These are phyloP conservation scores for Listrodromus nycthemerus DNA, from an alignment of 2,888 invertebrate species.

Conservation along the genomic window DNA sequence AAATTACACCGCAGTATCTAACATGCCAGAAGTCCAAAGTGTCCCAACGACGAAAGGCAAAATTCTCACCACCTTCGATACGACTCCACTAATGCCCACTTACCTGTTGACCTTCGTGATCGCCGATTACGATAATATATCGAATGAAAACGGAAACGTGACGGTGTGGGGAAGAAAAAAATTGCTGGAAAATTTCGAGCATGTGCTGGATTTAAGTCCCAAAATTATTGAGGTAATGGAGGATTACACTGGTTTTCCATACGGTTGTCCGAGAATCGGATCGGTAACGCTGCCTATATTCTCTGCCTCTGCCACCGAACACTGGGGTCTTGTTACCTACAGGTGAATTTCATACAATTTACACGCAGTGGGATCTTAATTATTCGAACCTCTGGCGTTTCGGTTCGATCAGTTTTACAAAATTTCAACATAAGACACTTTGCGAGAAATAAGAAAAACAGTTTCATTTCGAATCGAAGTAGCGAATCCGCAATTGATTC, in stretches of 20 bases:
- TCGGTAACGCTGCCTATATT: constrained; percentile 96
- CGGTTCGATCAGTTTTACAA: no score
- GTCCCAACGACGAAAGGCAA: constrained; percentile 61
- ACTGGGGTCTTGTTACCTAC: constrained; percentile 95
- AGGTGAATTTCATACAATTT: constrained; percentile 82
- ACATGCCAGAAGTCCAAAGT: constrained; percentile 68
- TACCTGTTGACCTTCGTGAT: constrained; percentile 93
- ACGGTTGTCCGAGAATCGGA: constrained; percentile 93
- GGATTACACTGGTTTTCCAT: constrained; percentile 91
- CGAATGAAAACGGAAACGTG: constrained; percentile 70
- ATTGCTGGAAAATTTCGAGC: constrained; percentile 89
- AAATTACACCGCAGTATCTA: constrained; percentile 82
- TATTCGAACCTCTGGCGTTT: not conserved
- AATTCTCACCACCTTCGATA: constrained; percentile 67
- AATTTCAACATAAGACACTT: no score
- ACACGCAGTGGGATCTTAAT: not conserved
- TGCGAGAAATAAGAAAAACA: no score
- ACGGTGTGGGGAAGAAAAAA: constrained; percentile 90
- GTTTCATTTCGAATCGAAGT: no score
- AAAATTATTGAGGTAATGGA: constrained; percentile 91
- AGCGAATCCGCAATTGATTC: no score
- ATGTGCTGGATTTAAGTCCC: constrained; percentile 91
- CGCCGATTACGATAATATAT: constrained; percentile 84
- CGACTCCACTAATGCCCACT: constrained; percentile 89
- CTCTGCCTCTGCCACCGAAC: constrained; percentile 94